phyloP scores from a whole-genome alignment of 2,113 vertebrate species.

The Nettapus auritus region DNA sequence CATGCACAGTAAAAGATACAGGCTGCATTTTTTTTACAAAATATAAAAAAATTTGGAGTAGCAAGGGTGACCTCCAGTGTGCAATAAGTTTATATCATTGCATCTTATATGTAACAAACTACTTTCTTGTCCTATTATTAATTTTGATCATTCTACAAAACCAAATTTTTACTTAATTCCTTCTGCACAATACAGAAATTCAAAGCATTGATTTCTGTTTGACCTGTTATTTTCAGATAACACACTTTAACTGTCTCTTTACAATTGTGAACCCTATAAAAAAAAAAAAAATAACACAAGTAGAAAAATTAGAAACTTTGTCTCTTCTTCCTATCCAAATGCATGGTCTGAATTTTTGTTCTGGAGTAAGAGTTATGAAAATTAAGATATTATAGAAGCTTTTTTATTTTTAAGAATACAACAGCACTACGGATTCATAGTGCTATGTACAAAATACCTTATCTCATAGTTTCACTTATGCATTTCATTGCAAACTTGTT shows the following conservation, averaged over 20 bases:
- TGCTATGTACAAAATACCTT: not conserved
- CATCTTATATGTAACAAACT: constrained; percentile 4
- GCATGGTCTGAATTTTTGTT: not conserved
- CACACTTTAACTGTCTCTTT: not conserved
- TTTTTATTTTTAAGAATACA: not conserved
- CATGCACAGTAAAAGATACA: not conserved
- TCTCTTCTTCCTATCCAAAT: not conserved
- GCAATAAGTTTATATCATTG: constrained; percentile 76
- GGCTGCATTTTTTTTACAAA: constrained; percentile 38
- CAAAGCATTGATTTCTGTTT: not conserved
- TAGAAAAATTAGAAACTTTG: not conserved
- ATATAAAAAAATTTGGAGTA: constrained; percentile 70
- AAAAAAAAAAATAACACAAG: not conserved
- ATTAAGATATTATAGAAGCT: not conserved
- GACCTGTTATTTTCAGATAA: not conserved
- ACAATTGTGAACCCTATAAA: not conserved
- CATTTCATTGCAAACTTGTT: not conserved
- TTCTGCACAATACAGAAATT: constrained; percentile 1
- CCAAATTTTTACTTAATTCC: constrained; percentile 4
- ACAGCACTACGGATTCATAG: not conserved
- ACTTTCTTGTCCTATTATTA: constrained; percentile 11
- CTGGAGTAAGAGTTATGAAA: not conserved
- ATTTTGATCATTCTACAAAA: not conserved
- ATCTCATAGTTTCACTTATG: not conserved
- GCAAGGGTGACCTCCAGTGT: constrained; percentile 84